A percentile compares a stretch with the other conserved stretches of the same genome.
These are phyloP conservation scores for Lophius piscatorius DNA, from an alignment of 2,113 vertebrate genomes.

Conservation along the genomic window DNA sequence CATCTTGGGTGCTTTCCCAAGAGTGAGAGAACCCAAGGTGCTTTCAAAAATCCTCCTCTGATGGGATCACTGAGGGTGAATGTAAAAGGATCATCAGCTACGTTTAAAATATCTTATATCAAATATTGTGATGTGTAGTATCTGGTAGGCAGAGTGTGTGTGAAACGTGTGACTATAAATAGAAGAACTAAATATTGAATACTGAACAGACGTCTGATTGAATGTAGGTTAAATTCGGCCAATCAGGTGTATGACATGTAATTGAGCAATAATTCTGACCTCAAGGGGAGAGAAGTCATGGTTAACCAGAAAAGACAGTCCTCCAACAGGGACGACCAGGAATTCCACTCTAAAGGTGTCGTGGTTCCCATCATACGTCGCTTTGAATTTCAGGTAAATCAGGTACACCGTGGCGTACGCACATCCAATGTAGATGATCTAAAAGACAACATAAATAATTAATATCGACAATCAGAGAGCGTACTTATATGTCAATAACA, in stretches of 20 bases:
- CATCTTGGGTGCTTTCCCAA: too few species aligned
- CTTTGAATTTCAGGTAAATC: constrained; percentile 98
- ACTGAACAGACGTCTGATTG: too few species aligned
- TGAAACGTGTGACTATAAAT: background rate
- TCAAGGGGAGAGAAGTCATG: constrained; percentile 98
- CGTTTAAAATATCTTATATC: too few species aligned
- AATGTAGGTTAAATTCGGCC: background rate
- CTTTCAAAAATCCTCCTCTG: too few species aligned
- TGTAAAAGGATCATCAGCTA: too few species aligned
- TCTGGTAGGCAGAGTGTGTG: too few species aligned
- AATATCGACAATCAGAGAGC: too few species aligned
- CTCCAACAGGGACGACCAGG: constrained; percentile 94
- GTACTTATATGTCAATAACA: background rate
- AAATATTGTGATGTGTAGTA: too few species aligned
- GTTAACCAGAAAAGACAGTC: constrained; percentile 94
- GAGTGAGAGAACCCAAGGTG: too few species aligned
- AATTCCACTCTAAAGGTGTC: constrained; percentile 99
- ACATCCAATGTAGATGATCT: constrained; percentile 97
- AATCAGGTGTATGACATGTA: background rate
- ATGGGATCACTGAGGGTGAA: too few species aligned
- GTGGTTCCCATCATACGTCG: constrained; percentile 97
- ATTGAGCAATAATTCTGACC: constrained; percentile 75
- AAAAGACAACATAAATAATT: constrained; percentile 10
- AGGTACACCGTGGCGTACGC: constrained; percentile 95
- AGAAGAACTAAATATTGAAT: background rate